Evolutionary conservation across 1,140 invertebrate genomes (phyloP).

Genomic region (Venturia canescens): DNA sequence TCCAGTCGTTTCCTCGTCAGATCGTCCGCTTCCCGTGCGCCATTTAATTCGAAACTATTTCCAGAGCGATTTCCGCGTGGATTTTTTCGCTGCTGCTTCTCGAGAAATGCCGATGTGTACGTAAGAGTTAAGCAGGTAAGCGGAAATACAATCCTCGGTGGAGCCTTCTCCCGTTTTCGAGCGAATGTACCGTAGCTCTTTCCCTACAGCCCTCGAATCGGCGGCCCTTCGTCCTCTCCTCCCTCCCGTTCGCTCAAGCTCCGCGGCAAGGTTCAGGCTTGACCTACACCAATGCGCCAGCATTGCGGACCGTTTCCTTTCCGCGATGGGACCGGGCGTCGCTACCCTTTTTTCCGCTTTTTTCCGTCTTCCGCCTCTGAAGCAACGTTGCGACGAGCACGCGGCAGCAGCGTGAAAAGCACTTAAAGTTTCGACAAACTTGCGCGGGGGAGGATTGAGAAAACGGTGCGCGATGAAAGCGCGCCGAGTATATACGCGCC

Average conservation of each 20-base stretch:
- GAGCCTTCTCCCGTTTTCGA: not conserved
- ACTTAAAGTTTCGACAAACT: no score
- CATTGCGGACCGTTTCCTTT: constrained; percentile 71
- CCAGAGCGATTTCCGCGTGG: no score
- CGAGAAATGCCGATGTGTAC: not conserved
- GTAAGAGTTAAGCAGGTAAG: no score
- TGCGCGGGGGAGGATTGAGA: no score
- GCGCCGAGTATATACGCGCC: no score
- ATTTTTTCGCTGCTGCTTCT: not conserved
- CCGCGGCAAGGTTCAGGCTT: not conserved
- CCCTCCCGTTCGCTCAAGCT: not conserved
- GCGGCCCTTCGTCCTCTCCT: not conserved
- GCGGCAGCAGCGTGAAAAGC: no score
- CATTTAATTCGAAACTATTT: no score
- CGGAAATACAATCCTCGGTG: no score
- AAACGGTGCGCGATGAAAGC: no score
- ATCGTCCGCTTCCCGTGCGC: no score
- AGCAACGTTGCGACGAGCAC: not conserved
- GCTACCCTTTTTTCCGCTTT: not conserved
- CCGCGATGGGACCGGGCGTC: not conserved
- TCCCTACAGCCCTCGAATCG: not conserved
- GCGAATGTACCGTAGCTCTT: constrained; percentile 11
- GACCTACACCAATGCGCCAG: constrained; percentile 61
- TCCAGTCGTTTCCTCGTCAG: no score
- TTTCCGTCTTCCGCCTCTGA: not conserved